Conservation (phyloP, 1,140 invertebrate genomes). For the Rhyzopertha dominica region DNA sequence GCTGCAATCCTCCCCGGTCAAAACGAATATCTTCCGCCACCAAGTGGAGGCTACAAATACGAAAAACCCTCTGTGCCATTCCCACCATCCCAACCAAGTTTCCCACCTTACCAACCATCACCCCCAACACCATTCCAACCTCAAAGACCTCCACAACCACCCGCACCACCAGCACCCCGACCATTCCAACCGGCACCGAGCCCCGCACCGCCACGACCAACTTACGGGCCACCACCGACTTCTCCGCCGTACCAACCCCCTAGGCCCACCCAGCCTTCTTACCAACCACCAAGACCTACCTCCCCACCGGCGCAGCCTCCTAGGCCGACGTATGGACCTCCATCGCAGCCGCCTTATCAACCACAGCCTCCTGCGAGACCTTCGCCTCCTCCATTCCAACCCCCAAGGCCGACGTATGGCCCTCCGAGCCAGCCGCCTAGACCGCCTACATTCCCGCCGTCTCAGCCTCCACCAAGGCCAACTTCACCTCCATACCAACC, state of each 20-base stretch:
- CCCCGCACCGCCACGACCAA: constrained; percentile 23
- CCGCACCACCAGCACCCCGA: constrained; percentile 5
- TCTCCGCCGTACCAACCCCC: constrained; percentile 12
- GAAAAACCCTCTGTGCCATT: constrained; percentile 55
- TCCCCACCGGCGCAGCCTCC: constrained; percentile 8
- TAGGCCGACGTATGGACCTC: constrained; percentile 11
- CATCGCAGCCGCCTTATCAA: constrained; percentile 13
- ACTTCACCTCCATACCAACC: constrained; percentile 19
- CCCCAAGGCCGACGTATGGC: constrained; percentile 11
- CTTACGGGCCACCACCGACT: constrained; percentile 27
- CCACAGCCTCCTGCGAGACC: constrained; percentile 9
- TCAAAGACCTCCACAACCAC: background rate
- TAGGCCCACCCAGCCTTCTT: constrained; percentile 19
- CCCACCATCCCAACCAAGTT: constrained; percentile 42
- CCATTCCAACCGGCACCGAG: constrained; percentile 14
- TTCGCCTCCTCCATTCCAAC: constrained; percentile 11
- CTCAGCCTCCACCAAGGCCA: constrained; percentile 30
- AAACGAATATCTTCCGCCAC: constrained; percentile 60
- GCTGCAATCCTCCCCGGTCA: constrained; percentile 49
- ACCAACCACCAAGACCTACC: constrained; percentile 23
- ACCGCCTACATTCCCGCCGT: constrained; percentile 10
- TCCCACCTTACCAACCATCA: constrained; percentile 18
- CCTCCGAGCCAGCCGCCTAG: constrained; percentile 8
- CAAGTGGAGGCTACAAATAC: constrained; percentile 50
- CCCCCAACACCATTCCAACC: constrained; percentile 3